A percentile compares a stretch with the other conserved stretches of the same genome.
Conservation (phyloP, 2,797 vertebrate species). For the Notoglanidium macrostoma region DNA sequence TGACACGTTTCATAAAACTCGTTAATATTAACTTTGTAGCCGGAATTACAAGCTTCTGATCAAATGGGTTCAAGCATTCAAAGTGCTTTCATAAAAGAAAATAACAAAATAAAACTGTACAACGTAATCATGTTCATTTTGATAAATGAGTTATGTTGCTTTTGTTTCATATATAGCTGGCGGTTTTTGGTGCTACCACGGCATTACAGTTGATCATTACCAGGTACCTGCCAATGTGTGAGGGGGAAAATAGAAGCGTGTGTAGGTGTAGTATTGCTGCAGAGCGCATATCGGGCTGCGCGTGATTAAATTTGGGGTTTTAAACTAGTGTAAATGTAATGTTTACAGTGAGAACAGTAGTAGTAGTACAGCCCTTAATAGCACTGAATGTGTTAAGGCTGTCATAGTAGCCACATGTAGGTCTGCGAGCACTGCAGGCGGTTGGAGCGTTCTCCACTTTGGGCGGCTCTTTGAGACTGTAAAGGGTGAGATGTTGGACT, state of each 20-base stretch:
- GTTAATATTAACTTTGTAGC: neutral
- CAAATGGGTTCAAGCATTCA: neutral
- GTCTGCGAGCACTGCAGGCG: conserved; percentile 32
- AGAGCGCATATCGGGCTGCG: neutral
- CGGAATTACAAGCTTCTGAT: neutral
- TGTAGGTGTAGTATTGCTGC: no score
- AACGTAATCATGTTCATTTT: neutral
- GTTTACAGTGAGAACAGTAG: conserved; percentile 5
- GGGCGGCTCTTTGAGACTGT: conserved; percentile 22
- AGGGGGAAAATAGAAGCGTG: no score
- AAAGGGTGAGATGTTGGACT: conserved; percentile 36
- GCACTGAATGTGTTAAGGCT: conserved; percentile 1
- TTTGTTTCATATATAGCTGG: neutral
- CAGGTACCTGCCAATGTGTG: neutral
- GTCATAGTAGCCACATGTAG: neutral
- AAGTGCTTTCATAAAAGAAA: neutral
- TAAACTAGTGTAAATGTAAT: no score
- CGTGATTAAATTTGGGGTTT: no score
- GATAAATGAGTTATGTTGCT: neutral
- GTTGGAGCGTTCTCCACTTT: conserved; percentile 38
- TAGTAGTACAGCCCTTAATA: neutral
- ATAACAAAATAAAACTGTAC: neutral
- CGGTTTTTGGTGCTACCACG: neutral
- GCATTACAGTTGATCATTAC: neutral
- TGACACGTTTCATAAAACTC: neutral